Base-by-base conservation (phyloP, 1,140 invertebrate genomes). In the Drosophila sp. region DNA sequence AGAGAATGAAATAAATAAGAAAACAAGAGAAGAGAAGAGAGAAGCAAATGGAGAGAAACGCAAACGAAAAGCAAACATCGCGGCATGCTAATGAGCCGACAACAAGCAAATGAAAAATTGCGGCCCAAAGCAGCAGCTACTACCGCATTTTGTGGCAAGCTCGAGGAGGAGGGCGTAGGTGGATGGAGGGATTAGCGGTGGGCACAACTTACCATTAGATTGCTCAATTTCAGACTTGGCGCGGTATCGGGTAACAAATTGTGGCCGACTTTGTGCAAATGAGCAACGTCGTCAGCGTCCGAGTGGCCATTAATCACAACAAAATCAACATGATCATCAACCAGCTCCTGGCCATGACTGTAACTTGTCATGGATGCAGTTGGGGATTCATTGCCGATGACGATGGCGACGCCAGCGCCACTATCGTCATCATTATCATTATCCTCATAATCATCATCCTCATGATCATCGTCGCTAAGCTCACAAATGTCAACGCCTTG, bases 151-250 rank as follows among this genome's bases (percentile, higher is more conserved):
- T 27, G 46, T 59, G 27, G 13, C 21, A 27, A 2, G 38, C 16
- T 14, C 18, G 8, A 25, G 38, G 38, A 4, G n/a, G 21, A 14
- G 38, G 13, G 29, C 21, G 40, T 5, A 9, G 32, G 58, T 7
- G 16, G 57, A n/a, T 14, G 0, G 36, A 32, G 14, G 18, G 59
- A 11, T 34, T 34, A 6, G 7, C 36, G 38, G 66, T 38, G 46
- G 61, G 54, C 57, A 77, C 64, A 75, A 81, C 90, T 91, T 90
- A 91, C 90, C 90, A 91, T 91, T 77, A 91, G 90, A 89, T 91
- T 91, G 72, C 90, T 91, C 76, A 91, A 91, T 91, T 91, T 91
- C 64, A 90, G 63, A 71, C 90, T 91, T 45, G 90, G 90, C 59
- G 87, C 90, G 46, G 90, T 91, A 87, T 89, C 83, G 66, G 80